These are phyloP conservation scores for Parapristionchus giblindavisi DNA, from an alignment of 2,888 invertebrate species.

Conservation along the genomic window DNA sequence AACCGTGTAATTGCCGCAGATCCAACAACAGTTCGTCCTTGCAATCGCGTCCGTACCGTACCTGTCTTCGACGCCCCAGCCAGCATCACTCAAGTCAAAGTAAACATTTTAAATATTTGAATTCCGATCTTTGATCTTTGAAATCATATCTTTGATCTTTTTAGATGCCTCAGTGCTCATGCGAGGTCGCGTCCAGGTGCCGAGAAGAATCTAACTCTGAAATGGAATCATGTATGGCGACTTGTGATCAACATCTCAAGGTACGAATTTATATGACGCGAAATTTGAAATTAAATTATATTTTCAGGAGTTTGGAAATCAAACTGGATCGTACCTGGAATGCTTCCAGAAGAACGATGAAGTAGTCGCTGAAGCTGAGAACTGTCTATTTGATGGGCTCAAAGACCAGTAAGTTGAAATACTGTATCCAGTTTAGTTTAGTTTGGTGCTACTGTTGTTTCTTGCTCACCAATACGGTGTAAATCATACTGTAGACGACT, in stretches of 20 bases:
- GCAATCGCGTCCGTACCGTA: no score
- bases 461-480: no score
- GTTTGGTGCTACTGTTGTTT: no score
- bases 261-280: background rate
- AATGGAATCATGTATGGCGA: background rate
- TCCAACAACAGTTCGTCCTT: no score
- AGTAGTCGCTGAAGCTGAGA: background rate
- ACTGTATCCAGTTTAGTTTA: no score
- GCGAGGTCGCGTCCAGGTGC: conserved; percentile 1
- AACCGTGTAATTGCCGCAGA: no score
- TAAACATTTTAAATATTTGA: no score
- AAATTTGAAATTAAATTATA: background rate
- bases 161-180: conserved; percentile 4
- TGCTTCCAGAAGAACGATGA: conserved; percentile 12
- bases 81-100: no score
- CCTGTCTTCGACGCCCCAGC: no score
- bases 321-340: background rate
- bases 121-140: no score
- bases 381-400: background rate
- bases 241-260: conserved; percentile 10
- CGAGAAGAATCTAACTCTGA: background rate
- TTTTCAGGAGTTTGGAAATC: conserved; percentile 2
- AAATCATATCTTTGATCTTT: no score
- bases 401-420: conserved; percentile 10
- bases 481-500: no score